Evolutionary conservation across 1,140 invertebrate species (phyloP), one percentile per base, ranked within the genome.

Genomic region (Radopholus similis): DNA sequence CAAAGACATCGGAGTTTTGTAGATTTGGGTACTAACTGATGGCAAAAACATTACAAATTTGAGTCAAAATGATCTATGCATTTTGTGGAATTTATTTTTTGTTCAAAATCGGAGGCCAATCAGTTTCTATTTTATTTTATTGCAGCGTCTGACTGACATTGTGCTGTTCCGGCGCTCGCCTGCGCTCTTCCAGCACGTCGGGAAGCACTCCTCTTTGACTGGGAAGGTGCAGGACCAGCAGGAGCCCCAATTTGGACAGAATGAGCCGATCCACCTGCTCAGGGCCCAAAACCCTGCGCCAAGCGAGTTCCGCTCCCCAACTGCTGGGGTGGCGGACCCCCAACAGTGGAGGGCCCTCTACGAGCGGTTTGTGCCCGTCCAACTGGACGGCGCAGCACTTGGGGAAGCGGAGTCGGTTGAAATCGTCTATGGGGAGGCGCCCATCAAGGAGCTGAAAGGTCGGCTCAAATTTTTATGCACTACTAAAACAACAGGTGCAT

Each of bases 211-310:
- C 15, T 66, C 64, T 3, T 40, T 66, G 2, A 21, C 18, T 2
- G 64, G 64, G 4, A 66, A 66, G 49, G 35, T 49, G 38, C 64
- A 66, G 49, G 58, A 59, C 21, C 44, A 57, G 28, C 28, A n/a
- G 28, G 64, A 66, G 34, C n/a, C 42, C 13, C 21, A 23, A 18
- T 66, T 66, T 42, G 53, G 35, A 26, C 4, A 23, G 15, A 34
- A 44, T 51, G 23, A 44, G 13, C 13, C 34, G 34, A 56, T 66
- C 47, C 21, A 15, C 8, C 13, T 57, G 35, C 21, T 47, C n/a
- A 38, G 35, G 21, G 58, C 21, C 51, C 9, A 42, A 54, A 66
- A 66, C 47, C 53, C 49, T 6, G n/a, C 32, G 15, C 23, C 55
- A 8, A 21, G 13, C 26, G 49, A 30, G n/a, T 54, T 66, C 5